Evolutionary conservation across 2,888 invertebrate species (phyloP).

Genomic region (Pristionchus entomophagus): DNA sequence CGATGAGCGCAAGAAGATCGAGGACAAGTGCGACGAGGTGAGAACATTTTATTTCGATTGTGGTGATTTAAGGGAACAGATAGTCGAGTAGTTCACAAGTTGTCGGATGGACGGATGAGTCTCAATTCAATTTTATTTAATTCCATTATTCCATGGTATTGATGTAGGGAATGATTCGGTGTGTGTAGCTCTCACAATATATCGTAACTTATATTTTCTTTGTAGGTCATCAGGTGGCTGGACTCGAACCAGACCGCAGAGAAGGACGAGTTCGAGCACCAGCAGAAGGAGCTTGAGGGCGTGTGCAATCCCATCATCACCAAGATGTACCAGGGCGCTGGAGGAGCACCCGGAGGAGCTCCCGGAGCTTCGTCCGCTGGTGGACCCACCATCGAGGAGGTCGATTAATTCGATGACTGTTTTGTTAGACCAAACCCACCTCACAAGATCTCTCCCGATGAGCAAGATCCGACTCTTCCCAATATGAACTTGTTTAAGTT

Average conservation of each 20-base stretch:
- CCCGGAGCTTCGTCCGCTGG: slow-evolving; percentile 76
- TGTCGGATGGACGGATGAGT: too few species aligned
- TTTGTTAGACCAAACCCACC: not conserved
- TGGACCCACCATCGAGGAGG: slow-evolving; percentile 79
- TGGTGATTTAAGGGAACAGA: too few species aligned
- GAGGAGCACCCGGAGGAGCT: slow-evolving; percentile 83
- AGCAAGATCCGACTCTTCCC: slow-evolving; percentile 25
- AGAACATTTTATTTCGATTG: not conserved
- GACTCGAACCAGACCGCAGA: slow-evolving; percentile 85
- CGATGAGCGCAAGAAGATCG: slow-evolving; percentile 86
- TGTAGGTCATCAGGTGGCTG: slow-evolving; percentile 83
- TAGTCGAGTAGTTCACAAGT: too few species aligned
- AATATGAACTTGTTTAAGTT: not conserved
- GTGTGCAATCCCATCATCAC: slow-evolving; percentile 95
- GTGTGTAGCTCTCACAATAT: too few species aligned
- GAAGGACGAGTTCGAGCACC: slow-evolving; percentile 78
- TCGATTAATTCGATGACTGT: slow-evolving; percentile 29
- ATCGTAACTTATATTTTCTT: not conserved
- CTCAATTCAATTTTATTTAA: too few species aligned
- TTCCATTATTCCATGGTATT: too few species aligned
- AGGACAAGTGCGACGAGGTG: slow-evolving; percentile 89
- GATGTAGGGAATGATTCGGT: too few species aligned
- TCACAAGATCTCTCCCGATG: slow-evolving; percentile 34
- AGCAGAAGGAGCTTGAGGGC: slow-evolving; percentile 93
- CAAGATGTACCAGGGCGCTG: slow-evolving; percentile 90